Percentiles rank a stretch among this genome's conserved stretches.
phyloP scores from a whole-genome alignment of 2,113 vertebrate species.

The Sander lucioperca region DNA sequence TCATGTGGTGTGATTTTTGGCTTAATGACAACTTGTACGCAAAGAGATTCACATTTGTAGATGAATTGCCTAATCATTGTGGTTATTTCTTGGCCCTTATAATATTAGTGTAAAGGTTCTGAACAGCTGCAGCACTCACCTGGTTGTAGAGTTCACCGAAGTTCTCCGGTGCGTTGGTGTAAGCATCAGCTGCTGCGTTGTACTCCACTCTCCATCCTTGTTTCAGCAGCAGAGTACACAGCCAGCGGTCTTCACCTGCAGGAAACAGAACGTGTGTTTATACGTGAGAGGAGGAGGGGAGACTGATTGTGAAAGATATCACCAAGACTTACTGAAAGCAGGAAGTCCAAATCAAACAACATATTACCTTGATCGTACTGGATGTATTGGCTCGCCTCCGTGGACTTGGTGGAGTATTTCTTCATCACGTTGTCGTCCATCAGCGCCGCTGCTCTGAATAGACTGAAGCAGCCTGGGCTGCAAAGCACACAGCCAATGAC shows the following conservation, averaged over 20 bases:
- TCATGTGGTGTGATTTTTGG: no score
- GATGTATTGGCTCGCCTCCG: conserved; percentile 72
- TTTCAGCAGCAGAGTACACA: conserved; percentile 83
- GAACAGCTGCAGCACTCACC: conserved; percentile 24
- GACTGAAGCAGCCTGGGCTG: conserved; percentile 85
- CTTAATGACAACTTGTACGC: background rate
- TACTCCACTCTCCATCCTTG: conserved; percentile 86
- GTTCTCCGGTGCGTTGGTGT: conserved; percentile 84
- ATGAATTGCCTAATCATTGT: background rate
- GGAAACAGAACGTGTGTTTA: background rate
- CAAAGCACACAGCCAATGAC: conserved; percentile 83
- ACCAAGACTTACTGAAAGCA: background rate
- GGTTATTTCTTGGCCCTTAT: background rate
- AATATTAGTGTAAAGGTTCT: background rate
- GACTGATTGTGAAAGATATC: background rate
- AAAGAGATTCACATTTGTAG: background rate
- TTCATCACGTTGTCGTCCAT: conserved; percentile 86
- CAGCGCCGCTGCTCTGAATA: conserved; percentile 81
- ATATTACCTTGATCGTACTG: conserved; percentile 80
- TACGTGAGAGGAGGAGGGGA: background rate
- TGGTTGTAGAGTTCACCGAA: conserved; percentile 85
- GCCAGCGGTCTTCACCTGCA: conserved; percentile 85
- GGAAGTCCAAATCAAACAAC: background rate
- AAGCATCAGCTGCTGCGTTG: conserved; percentile 83
- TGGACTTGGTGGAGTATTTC: conserved; percentile 78